These are phyloP conservation scores for Oncorhynchus kisutch DNA, from an alignment of 2,113 vertebrate species.

Conservation along the genomic window DNA sequence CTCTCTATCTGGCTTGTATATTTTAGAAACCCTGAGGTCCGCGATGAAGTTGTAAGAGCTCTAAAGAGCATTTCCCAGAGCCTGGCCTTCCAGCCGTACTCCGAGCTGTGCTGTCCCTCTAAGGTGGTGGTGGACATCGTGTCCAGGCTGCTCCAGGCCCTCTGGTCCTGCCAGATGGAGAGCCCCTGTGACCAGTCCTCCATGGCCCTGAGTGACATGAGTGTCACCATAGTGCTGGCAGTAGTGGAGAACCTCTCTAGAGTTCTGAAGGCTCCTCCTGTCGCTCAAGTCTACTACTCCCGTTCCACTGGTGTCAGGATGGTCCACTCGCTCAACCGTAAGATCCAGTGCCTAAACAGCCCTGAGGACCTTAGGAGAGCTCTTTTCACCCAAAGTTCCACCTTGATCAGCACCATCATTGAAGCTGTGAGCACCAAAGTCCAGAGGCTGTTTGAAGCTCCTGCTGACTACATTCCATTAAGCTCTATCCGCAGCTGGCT, in stretches of 20 bases:
- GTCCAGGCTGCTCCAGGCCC: background rate
- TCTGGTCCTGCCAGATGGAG: background rate
- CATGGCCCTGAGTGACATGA: background rate
- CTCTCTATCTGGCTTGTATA: too few species aligned
- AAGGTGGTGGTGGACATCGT: slow-evolving; percentile 4
- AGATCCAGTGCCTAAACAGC: background rate
- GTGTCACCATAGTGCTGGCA: background rate
- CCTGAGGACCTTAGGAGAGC: background rate
- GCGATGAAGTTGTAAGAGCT: background rate
- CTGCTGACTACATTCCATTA: background rate
- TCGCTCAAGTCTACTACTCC: background rate
- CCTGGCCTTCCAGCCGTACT: background rate
- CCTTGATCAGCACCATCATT: background rate
- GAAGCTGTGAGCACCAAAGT: background rate
- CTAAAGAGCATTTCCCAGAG: background rate
- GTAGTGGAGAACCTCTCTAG: background rate
- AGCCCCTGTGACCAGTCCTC: background rate
- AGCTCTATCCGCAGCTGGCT: background rate
- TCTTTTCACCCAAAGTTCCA: background rate
- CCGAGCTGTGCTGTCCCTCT: background rate
- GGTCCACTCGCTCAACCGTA: background rate
- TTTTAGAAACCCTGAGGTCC: background rate
- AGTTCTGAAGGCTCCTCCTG: background rate
- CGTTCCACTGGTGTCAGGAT: background rate
- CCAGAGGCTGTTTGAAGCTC: slow-evolving; percentile 5